These are phyloP conservation scores for Theropithecus gelada DNA, from an alignment of 2,113 vertebrate genomes.

Conservation along the genomic window DNA sequence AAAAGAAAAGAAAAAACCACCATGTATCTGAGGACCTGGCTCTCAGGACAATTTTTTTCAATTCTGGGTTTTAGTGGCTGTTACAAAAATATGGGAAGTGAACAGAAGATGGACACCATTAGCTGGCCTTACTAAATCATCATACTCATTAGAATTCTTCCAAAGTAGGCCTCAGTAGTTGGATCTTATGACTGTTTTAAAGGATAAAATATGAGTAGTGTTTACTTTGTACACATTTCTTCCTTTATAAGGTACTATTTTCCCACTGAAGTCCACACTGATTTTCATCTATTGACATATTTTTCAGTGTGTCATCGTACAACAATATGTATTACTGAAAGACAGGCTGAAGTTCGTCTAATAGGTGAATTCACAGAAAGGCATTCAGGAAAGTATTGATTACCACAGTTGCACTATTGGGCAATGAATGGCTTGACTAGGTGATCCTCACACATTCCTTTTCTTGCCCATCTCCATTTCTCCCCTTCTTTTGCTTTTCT, in stretches of 20 bases:
- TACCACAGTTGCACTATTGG: too few species aligned
- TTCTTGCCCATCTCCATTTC: background rate
- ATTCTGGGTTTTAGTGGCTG: constrained; percentile 10
- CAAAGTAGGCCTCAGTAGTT: background rate
- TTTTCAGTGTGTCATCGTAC: background rate
- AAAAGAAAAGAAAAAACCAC: background rate
- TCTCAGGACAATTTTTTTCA: background rate
- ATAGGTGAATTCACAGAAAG: background rate
- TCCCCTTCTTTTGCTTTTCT: background rate
- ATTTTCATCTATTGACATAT: background rate
- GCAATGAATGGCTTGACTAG: background rate
- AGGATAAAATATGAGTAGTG: background rate
- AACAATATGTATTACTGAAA: background rate
- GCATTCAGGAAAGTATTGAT: background rate
- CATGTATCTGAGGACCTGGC: background rate
- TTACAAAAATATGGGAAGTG: background rate
- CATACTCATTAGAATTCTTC: background rate
- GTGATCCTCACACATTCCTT: background rate
- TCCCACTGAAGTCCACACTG: background rate
- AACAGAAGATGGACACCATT: background rate
- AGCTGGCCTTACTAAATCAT: background rate
- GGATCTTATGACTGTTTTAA: background rate
- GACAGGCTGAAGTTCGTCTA: background rate
- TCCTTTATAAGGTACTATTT: background rate
- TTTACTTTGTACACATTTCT: background rate